Evolutionary conservation across 2,888 invertebrate genomes (phyloP).

Genomic region (Eledone cirrhosa): DNA sequence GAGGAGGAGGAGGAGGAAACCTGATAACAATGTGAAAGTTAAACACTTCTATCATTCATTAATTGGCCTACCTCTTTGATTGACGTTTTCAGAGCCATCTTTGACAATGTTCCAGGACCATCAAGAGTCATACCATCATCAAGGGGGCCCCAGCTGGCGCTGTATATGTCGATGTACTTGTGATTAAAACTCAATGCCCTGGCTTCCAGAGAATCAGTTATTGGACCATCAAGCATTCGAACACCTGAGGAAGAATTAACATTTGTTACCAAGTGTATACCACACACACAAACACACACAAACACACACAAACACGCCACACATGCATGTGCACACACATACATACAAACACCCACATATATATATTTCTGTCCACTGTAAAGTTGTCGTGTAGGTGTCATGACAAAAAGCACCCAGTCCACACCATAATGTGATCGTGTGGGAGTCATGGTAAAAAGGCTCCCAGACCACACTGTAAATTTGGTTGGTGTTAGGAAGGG

Average conservation of each 20-base stretch:
- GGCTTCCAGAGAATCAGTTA: slow-evolving; percentile 88
- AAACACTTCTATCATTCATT: background rate
- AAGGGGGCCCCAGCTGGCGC: slow-evolving; percentile 92
- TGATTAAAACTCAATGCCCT: slow-evolving; percentile 83
- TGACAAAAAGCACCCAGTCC: no score
- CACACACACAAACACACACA: no score
- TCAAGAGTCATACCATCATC: slow-evolving; percentile 90
- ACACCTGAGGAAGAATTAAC: slow-evolving; percentile 71
- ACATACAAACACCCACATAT: no score
- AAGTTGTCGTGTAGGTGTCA: no score
- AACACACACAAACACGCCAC: no score
- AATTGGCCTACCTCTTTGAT: slow-evolving; percentile 73
- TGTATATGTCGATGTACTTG: slow-evolving; percentile 84
- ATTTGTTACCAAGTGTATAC: no score
- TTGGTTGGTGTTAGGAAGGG: no score
- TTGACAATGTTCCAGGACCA: slow-evolving; percentile 83
- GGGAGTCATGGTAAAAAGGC: no score
- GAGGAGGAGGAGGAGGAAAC: background rate
- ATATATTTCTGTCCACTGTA: no score
- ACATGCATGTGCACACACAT: no score
- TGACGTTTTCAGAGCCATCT: slow-evolving; percentile 80
- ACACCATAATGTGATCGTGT: no score
- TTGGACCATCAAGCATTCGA: slow-evolving; percentile 85
- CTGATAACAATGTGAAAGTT: background rate
- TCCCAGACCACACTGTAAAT: no score